A percentile compares a stretch with the other conserved stretches of the same genome.
Conservation (phyloP, 2,888 invertebrate genomes). For the Latrodectus elegans region DNA sequence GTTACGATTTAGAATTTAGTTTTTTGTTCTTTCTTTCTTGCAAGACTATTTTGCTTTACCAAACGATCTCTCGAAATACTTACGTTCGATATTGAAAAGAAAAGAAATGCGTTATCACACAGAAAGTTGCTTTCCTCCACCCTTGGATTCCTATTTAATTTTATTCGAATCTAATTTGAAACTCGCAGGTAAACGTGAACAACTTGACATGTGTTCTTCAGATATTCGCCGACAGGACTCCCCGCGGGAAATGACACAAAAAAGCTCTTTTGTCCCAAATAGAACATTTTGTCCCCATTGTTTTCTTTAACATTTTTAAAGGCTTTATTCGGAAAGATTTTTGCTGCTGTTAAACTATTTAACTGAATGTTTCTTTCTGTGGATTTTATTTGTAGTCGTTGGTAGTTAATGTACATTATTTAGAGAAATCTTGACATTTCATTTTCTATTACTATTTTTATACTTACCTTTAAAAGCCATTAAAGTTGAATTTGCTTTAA, state of each 20-base stretch:
- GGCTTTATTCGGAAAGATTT: too few relatives aligned
- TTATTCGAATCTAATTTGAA: slow-evolving; percentile 47
- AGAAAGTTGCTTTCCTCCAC: neutral
- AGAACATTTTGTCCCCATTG: slow-evolving; percentile 1
- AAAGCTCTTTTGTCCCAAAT: slow-evolving; percentile 16
- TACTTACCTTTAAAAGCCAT: too few relatives aligned
- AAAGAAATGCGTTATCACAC: slow-evolving; percentile 4
- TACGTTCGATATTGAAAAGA: neutral
- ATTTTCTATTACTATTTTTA: too few relatives aligned
- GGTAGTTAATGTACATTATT: too few relatives aligned
- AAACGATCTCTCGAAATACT: slow-evolving; percentile 9
- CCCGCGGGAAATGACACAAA: slow-evolving; percentile 8
- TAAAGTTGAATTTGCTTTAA: too few relatives aligned
- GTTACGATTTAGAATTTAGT: slow-evolving; percentile 29
- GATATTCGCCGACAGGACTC: neutral
- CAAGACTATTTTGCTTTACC: neutral
- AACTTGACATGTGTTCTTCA: slow-evolving; percentile 25
- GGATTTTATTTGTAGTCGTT: too few relatives aligned
- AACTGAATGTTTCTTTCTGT: too few relatives aligned
- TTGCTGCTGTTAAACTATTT: too few relatives aligned
- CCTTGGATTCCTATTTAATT: slow-evolving; percentile 24
- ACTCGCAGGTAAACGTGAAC: slow-evolving; percentile 36
- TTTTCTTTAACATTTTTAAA: slow-evolving; percentile 20
- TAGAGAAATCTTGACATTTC: too few relatives aligned
- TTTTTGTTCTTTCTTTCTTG: neutral